Evolutionary conservation across 2,113 vertebrate genomes (phyloP).

Genomic region (Cisticola juncidis): DNA sequence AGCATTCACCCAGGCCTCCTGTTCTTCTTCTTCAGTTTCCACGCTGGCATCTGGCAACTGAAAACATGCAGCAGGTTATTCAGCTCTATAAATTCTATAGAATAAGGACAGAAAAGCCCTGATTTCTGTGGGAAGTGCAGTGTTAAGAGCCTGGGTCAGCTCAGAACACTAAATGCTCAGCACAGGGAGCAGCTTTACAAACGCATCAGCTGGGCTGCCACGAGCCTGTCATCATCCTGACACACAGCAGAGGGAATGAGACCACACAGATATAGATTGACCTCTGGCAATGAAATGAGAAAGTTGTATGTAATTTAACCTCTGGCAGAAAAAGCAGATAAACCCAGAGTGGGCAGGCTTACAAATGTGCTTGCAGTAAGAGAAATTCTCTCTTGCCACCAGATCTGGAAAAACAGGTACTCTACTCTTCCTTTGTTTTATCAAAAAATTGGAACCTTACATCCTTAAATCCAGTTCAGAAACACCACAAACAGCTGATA

Average conservation of each 20-base stretch:
- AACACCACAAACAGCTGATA: background rate
- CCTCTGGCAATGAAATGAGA: slow-evolving; percentile 7
- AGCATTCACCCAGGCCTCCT: slow-evolving; percentile 94
- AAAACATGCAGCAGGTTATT: slow-evolving; percentile 30
- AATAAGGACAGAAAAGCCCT: background rate
- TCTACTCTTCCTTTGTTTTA: background rate
- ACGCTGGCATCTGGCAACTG: slow-evolving; percentile 76
- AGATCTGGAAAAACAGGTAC: background rate
- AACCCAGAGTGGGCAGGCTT: background rate
- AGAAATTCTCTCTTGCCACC: background rate
- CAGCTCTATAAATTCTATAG: background rate
- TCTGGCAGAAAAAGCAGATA: slow-evolving; percentile 9
- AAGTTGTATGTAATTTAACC: background rate
- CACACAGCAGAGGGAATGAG: background rate
- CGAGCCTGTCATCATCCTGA: slow-evolving; percentile 12
- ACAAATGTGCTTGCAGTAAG: background rate
- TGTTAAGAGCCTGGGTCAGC: background rate
- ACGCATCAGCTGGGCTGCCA: background rate
- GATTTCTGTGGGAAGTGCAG: background rate
- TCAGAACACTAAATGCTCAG: background rate
- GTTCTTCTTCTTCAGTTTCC: slow-evolving; percentile 74
- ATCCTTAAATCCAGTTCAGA: background rate
- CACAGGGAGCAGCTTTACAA: background rate
- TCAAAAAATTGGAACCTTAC: background rate
- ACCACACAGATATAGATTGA: background rate